Evolutionary conservation across 2,888 invertebrate species (phyloP).

Genomic region (Cybosia mesomella): DNA sequence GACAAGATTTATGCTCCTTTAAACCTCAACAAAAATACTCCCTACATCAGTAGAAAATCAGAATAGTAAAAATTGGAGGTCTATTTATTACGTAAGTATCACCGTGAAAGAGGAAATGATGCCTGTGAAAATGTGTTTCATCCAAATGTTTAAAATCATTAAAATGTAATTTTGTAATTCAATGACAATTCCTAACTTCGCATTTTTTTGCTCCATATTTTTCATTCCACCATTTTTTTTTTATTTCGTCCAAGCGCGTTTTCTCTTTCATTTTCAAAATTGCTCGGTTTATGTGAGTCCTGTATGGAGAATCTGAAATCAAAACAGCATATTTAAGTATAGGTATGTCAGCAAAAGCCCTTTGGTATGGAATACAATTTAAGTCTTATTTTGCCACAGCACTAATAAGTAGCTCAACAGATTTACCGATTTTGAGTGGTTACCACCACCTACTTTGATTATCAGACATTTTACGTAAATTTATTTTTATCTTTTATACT

Average conservation of each 20-base stretch:
- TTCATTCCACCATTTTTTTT: constrained; percentile 96
- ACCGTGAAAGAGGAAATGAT: not conserved
- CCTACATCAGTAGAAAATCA: not conserved
- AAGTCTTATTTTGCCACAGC: not conserved
- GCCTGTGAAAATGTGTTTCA: not conserved
- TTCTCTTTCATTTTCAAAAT: constrained; percentile 96
- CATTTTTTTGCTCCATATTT: constrained; percentile 88
- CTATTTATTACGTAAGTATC: too few relatives aligned
- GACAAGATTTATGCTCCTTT: too few relatives aligned
- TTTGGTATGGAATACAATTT: not conserved
- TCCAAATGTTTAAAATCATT: not conserved
- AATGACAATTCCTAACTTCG: constrained; percentile 65
- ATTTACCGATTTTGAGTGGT: too few relatives aligned
- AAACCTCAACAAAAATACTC: not conserved
- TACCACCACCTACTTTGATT: too few relatives aligned
- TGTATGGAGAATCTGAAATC: constrained; percentile 84
- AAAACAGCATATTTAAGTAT: constrained; percentile 20
- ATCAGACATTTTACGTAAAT: too few relatives aligned
- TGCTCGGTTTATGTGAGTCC: constrained; percentile 93
- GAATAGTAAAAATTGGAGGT: not conserved
- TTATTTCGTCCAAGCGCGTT: constrained; percentile 91
- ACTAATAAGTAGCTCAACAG: too few relatives aligned
- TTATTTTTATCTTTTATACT: too few relatives aligned
- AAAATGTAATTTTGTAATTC: not conserved
- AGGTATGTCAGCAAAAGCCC: not conserved